Conservation (phyloP, 2,888 invertebrate species). For the Thumatha senex region DNA sequence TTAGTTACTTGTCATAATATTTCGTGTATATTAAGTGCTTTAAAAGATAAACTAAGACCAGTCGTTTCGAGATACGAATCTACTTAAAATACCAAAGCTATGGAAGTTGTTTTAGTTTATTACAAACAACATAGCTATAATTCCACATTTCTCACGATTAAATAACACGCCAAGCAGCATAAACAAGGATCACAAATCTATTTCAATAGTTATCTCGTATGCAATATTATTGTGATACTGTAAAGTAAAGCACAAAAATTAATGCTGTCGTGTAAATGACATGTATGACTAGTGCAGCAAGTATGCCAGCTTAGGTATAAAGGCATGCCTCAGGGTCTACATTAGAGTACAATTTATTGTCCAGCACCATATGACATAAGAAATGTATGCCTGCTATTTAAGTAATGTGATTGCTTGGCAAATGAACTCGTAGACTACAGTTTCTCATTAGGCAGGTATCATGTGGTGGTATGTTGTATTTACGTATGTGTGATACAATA, state of each 20-base stretch:
- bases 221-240: conserved; percentile 46
- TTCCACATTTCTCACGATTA: conserved; percentile 37
- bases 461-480: neutral
- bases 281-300: conserved; percentile 17
- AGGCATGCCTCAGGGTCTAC: conserved; percentile 15
- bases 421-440: conserved; percentile 3
- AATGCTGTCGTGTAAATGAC: conserved; percentile 27
- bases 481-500: neutral
- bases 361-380: conserved; percentile 19
- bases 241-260: conserved; percentile 35
- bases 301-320: conserved; percentile 23
- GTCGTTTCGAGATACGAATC: neutral
- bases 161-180: conserved; percentile 26
- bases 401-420: conserved; percentile 1
- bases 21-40: no score
- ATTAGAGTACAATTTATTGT: conserved; percentile 30
- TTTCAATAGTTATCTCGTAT: conserved; percentile 53
- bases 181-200: conserved; percentile 43
- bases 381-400: conserved; percentile 7
- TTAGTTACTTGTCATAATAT: no score
- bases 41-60: neutral
- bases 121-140: conserved; percentile 35
- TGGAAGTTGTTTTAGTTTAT: conserved; percentile 22
- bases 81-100: conserved; percentile 7
- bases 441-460: neutral